phyloP scores from a whole-genome alignment of 2,113 vertebrate genomes.

The Cranoglanis bouderius region DNA sequence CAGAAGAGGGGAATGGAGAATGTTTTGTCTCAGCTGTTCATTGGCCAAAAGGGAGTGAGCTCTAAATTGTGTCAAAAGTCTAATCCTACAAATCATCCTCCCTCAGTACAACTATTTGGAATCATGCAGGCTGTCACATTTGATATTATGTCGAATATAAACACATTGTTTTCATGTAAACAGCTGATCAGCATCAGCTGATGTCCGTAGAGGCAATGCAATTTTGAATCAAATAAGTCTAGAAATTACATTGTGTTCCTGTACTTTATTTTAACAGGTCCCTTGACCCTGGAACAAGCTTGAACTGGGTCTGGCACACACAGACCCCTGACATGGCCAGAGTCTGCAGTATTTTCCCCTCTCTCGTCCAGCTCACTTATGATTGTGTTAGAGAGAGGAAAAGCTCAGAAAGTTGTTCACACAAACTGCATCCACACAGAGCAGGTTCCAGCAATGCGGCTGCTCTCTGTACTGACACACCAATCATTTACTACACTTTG shows the following conservation, averaged over 20 bases:
- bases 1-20: slow-evolving; percentile 40
- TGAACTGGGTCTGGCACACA: slow-evolving; percentile 45
- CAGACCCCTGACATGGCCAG: slow-evolving; percentile 52
- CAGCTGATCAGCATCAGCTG: no score
- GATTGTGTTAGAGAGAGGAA: slow-evolving; percentile 33
- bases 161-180: not conserved
- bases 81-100: not conserved
- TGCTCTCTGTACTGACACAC: not conserved
- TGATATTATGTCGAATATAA: not conserved
- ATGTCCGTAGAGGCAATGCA: not conserved
- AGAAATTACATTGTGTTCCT: slow-evolving; percentile 28
- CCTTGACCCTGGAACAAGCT: slow-evolving; percentile 38
- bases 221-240: slow-evolving; percentile 37
- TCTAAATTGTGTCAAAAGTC: slow-evolving; percentile 1
- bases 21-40: slow-evolving; percentile 1
- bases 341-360: slow-evolving; percentile 58
- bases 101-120: not conserved
- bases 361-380: slow-evolving; percentile 63
- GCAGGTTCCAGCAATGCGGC: not conserved
- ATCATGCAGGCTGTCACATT: not conserved
- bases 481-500: not conserved
- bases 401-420: not conserved
- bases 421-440: not conserved
- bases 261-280: slow-evolving; percentile 50
- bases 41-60: slow-evolving; percentile 56